Percentiles rank a stretch among this genome's conserved stretches.
phyloP scores from a whole-genome alignment of 2,113 vertebrate genomes.

The Perca flavescens region DNA sequence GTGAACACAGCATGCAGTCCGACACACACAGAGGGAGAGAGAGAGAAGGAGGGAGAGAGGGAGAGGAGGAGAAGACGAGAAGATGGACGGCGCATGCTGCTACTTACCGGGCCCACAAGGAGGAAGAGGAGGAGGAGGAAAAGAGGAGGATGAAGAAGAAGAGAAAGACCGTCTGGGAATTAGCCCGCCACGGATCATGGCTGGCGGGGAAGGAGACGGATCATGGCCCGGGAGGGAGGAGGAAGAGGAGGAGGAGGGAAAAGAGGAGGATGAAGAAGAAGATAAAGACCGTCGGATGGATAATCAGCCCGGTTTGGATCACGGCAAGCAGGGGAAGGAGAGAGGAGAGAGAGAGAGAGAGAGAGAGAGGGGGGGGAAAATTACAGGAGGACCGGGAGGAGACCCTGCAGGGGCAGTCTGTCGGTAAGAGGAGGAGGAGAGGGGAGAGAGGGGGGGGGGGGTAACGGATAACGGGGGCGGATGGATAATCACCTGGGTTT shows the following conservation, averaged over 20 bases:
- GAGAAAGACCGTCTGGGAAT: constrained; percentile 80
- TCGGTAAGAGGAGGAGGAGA: constrained; percentile 45
- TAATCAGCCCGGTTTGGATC: no score
- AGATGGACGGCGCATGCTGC: constrained; percentile 70
- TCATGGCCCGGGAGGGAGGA: no score
- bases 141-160: constrained; percentile 42
- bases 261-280: no score
- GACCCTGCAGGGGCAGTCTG: no score
- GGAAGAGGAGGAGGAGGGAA: no score
- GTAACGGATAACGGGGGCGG: constrained; percentile 42
- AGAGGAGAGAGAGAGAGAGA: constrained; percentile 49
- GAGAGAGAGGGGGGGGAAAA: constrained; percentile 27
- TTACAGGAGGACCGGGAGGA: constrained; percentile 73
- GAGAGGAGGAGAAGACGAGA: constrained; percentile 51
- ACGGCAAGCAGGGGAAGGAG: no score
- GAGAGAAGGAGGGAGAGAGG: no score
- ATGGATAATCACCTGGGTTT: constrained; percentile 80
- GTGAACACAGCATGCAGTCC: constrained; percentile 74
- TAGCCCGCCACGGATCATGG: constrained; percentile 82
- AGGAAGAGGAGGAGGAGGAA: constrained; percentile 54
- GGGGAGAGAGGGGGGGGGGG: neutral
- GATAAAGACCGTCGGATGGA: no score
- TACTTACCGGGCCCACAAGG: constrained; percentile 74
- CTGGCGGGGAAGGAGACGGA: constrained; percentile 77
- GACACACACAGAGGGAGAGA: neutral